Conservation (phyloP, 2,888 invertebrate genomes). For the Anthoptus insignis region DNA sequence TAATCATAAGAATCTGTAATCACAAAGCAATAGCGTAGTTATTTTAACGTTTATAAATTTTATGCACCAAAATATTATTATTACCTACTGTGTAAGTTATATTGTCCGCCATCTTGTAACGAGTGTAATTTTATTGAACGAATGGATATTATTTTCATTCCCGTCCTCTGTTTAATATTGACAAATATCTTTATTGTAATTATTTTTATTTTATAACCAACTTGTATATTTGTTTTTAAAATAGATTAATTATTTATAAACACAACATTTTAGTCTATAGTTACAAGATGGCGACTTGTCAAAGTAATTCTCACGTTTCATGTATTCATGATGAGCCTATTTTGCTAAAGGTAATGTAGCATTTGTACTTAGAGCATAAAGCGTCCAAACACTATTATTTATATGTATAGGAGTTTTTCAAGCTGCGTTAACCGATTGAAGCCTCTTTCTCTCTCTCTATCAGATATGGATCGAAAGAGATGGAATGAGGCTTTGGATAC, state of each 20-base stretch:
- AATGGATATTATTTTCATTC: slow-evolving; percentile 26
- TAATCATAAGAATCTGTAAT: slow-evolving; percentile 31
- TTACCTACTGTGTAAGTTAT: slow-evolving; percentile 13
- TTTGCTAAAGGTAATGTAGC: slow-evolving; percentile 56
- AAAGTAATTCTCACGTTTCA: slow-evolving; percentile 23
- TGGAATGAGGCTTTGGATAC: slow-evolving; percentile 16
- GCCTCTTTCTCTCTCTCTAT: slow-evolving; percentile 36
- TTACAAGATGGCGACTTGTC: slow-evolving; percentile 26
- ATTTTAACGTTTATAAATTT: slow-evolving; percentile 29
- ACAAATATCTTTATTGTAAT: slow-evolving; percentile 22
- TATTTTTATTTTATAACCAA: slow-evolving; percentile 27
- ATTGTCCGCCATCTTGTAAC: slow-evolving; percentile 25
- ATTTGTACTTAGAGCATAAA: slow-evolving; percentile 72
- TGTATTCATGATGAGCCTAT: slow-evolving; percentile 27
- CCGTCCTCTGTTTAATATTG: slow-evolving; percentile 32
- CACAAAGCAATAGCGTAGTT: slow-evolving; percentile 36
- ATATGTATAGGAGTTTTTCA: slow-evolving; percentile 29
- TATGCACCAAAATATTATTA: slow-evolving; percentile 32
- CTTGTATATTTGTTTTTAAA: slow-evolving; percentile 18
- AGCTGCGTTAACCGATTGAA: background rate
- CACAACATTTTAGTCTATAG: slow-evolving; percentile 11
- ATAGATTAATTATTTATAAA: slow-evolving; percentile 21
- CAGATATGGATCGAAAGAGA: slow-evolving; percentile 22
- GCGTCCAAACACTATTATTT: slow-evolving; percentile 63
- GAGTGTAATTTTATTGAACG: slow-evolving; percentile 21